Evolutionary conservation across 1,140 invertebrate species (phyloP).

Genomic region (Chelonus insularis): DNA sequence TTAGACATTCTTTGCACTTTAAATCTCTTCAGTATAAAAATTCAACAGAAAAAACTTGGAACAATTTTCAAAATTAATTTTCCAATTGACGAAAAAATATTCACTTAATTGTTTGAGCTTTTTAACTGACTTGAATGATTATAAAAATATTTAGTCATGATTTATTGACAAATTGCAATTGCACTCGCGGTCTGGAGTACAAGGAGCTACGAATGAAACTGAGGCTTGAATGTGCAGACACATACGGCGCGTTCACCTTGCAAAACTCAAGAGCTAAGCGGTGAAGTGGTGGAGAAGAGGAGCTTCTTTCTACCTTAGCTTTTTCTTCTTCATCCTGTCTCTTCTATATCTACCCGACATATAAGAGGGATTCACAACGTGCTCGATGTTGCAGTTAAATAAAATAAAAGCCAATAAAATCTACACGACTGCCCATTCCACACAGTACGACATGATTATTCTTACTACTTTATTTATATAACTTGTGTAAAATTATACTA

Average conservation of each 20-base stretch:
- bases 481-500: no score
- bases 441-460: not conserved
- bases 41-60: no score
- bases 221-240: constrained; percentile 30
- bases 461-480: not conserved
- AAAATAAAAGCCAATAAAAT: not conserved
- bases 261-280: constrained; percentile 22
- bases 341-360: not conserved
- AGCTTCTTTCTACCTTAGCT: constrained; percentile 5
- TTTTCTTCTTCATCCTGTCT: constrained; percentile 22
- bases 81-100: no score
- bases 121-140: no score
- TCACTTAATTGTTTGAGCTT: no score
- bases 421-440: not conserved
- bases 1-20: no score
- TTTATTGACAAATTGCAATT: constrained; percentile 1
- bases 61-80: no score
- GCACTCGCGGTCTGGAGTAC: constrained; percentile 35
- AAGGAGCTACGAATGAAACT: constrained; percentile 49
- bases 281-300: constrained; percentile 4
- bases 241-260: constrained; percentile 31
- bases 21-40: no score
- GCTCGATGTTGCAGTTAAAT: not conserved
- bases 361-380: not conserved
- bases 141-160: not conserved